Conservation (phyloP, 2,797 vertebrate species). For the Cottoperca gobio region DNA sequence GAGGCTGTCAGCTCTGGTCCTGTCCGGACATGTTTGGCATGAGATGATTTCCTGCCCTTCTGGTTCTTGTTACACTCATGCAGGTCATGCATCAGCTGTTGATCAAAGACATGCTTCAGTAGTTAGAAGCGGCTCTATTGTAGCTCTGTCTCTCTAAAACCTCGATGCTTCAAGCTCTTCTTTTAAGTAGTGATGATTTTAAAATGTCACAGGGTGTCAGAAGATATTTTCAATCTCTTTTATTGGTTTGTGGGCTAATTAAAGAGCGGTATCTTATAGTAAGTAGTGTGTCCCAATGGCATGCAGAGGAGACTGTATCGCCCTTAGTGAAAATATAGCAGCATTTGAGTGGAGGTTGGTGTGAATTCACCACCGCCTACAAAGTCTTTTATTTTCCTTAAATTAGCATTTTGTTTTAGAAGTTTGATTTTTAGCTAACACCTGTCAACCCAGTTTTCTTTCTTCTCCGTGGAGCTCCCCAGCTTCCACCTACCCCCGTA, state of each 20-base stretch:
- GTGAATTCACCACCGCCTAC: constrained; percentile 29
- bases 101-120: constrained; percentile 2
- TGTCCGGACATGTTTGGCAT: constrained; percentile 40
- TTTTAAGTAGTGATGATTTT: neutral
- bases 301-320: constrained; percentile 7
- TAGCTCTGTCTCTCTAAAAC: neutral
- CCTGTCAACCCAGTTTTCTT: constrained; percentile 29
- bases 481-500: constrained; percentile 45
- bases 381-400: constrained; percentile 9
- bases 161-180: neutral
- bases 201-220: neutral
- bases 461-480: constrained; percentile 19
- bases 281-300: neutral
- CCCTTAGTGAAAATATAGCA: constrained; percentile 3
- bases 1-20: constrained; percentile 11
- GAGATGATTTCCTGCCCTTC: constrained; percentile 41
- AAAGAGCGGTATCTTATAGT: neutral
- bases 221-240: neutral
- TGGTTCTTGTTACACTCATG: constrained; percentile 17
- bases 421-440: constrained; percentile 41
- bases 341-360: constrained; percentile 21
- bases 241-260: neutral
- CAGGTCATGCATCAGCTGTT: neutral
- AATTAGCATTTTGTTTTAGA: constrained; percentile 47
- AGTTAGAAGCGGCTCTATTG: neutral